Evolutionary conservation across 1,140 invertebrate species (phyloP).

Genomic region (Leptoteleia sp.): DNA sequence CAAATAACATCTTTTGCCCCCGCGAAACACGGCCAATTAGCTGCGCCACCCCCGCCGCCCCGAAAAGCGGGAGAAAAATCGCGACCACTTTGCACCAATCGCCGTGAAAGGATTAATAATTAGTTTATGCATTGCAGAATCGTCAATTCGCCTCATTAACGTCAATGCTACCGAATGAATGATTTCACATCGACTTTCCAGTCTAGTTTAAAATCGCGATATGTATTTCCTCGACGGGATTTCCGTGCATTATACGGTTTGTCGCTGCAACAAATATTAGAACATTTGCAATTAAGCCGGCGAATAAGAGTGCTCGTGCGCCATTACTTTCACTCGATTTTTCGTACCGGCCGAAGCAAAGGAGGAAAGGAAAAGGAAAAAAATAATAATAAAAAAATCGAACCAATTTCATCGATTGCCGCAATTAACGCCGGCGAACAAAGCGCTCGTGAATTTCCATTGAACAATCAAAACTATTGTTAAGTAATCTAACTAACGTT

Average conservation of each 20-base stretch:
- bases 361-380: too few relatives aligned
- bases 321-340: conserved; percentile 48
- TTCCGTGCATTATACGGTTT: conserved; percentile 63
- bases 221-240: conserved; percentile 60
- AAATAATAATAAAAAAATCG: conserved; percentile 25
- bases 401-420: conserved; percentile 34
- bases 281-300: conserved; percentile 48
- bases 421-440: conserved; percentile 15
- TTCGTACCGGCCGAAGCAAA: conserved; percentile 6
- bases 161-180: conserved; percentile 55
- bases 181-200: conserved; percentile 64
- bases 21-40: too few relatives aligned
- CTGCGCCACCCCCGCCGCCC: too few relatives aligned
- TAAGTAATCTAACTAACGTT: too few relatives aligned
- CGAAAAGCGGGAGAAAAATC: too few relatives aligned
- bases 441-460: conserved; percentile 1
- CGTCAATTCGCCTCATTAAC: conserved; percentile 59
- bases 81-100: conserved; percentile 16
- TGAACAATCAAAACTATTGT: conserved; percentile 7
- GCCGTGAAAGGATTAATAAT: conserved; percentile 43
- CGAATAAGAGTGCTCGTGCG: conserved; percentile 32
- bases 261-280: conserved; percentile 62
- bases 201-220: conserved; percentile 58
- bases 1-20: too few relatives aligned
- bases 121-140: conserved; percentile 54